These are phyloP conservation scores for Musca vetustissima DNA, from an alignment of 1,140 invertebrate species.

Conservation along the genomic window DNA sequence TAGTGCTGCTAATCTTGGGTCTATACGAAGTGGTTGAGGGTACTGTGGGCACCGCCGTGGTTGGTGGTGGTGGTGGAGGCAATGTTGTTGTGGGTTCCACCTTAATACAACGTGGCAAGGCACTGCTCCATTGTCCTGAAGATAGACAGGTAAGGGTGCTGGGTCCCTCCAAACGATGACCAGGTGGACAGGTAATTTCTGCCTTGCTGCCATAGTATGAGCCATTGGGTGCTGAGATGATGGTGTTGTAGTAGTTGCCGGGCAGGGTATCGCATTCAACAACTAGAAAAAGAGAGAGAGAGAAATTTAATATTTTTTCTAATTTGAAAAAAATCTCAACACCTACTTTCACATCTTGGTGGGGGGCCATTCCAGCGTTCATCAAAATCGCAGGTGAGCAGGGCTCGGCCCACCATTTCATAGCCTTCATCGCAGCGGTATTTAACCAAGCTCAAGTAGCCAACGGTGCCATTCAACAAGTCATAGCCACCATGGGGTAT, in stretches of 20 bases:
- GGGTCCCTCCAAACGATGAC: conserved; percentile 71
- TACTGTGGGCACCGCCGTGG: conserved; percentile 36
- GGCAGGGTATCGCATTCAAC: conserved; percentile 75
- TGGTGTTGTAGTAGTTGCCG: conserved; percentile 70
- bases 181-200: conserved; percentile 74
- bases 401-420: conserved; percentile 77
- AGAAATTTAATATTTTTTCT: conserved; percentile 8
- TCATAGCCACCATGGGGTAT: conserved; percentile 80
- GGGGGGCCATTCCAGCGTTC: conserved; percentile 93
- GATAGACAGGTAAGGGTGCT: conserved; percentile 70
- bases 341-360: conserved; percentile 79
- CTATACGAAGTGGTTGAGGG: conserved; percentile 29
- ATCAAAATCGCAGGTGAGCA: conserved; percentile 87
- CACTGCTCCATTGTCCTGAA: conserved; percentile 77
- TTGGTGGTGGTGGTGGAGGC: conserved; percentile 32
- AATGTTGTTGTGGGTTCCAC: conserved; percentile 59
- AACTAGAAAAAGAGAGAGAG: conserved; percentile 57
- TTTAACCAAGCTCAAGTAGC: conserved; percentile 81
- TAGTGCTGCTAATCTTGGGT: conserved; percentile 37
- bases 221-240: conserved; percentile 65
- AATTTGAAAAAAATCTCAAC: conserved; percentile 20
- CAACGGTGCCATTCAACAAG: conserved; percentile 79
- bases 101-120: conserved; percentile 68
- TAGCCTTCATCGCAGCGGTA: conserved; percentile 83
- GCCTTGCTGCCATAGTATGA: conserved; percentile 71